A percentile compares a stretch with the other conserved stretches of the same genome.
Conservation (phyloP, 2,888 invertebrate species). For the Athalia cordata region DNA sequence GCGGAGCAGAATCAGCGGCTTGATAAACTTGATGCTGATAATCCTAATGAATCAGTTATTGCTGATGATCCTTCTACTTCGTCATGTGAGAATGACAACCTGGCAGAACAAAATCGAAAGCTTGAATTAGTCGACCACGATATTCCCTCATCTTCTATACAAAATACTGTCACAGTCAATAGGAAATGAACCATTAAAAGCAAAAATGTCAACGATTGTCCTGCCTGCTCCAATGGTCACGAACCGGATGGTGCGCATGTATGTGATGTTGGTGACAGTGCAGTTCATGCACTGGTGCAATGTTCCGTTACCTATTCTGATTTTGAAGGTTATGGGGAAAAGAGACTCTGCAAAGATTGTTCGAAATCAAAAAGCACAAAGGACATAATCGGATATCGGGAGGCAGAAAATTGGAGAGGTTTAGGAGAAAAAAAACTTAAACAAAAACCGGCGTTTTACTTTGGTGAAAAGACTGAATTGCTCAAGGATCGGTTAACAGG, state of each 20-base stretch:
- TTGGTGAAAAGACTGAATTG: neutral
- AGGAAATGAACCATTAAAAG: neutral
- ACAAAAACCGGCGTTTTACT: conserved; percentile 4
- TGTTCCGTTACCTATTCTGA: neutral
- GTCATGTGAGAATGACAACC: neutral
- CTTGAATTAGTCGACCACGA: neutral
- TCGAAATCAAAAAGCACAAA: neutral
- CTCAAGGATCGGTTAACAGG: neutral
- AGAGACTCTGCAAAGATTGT: conserved; percentile 1
- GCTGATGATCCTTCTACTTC: neutral
- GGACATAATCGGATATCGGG: neutral
- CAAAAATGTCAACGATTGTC: neutral
- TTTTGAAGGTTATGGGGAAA: neutral
- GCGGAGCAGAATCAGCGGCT: conserved; percentile 1
- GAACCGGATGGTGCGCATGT: neutral
- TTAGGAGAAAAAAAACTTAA: neutral
- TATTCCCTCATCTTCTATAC: neutral
- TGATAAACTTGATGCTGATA: too few relatives aligned
- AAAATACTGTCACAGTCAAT: neutral
- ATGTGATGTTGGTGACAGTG: neutral
- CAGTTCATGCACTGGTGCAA: neutral
- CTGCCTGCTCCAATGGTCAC: neutral
- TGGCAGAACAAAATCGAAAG: neutral
- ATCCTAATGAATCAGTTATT: neutral
- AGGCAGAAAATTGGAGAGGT: conserved; percentile 3